These are phyloP conservation scores for Sander lucioperca DNA, from an alignment of 2,113 vertebrate species.

Conservation along the genomic window DNA sequence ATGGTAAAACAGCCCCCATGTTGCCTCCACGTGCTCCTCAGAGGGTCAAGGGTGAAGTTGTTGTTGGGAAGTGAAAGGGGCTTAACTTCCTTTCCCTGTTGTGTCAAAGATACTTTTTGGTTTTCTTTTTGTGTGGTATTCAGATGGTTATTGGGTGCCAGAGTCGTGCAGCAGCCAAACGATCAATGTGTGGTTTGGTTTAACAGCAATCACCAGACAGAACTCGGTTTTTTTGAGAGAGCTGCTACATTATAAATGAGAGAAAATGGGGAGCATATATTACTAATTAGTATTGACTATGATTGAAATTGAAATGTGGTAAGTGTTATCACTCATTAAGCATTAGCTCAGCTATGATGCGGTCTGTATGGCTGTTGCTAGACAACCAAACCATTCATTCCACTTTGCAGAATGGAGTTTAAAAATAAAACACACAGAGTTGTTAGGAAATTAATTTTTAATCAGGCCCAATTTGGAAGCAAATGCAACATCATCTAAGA, in stretches of 20 bases:
- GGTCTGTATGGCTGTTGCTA: neutral
- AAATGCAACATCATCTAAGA: neutral
- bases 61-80: slow-evolving; percentile 39
- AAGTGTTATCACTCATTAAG: neutral
- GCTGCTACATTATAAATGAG: neutral
- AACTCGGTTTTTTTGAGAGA: neutral
- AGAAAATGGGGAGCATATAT: neutral
- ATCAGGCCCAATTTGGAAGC: neutral
- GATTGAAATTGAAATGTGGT: neutral
- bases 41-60: slow-evolving; percentile 49
- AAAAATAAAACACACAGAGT: neutral
- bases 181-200: slow-evolving; percentile 16
- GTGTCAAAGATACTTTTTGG: slow-evolving; percentile 35
- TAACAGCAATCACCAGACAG: neutral
- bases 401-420: slow-evolving; percentile 14
- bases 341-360: neutral
- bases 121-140: slow-evolving; percentile 38
- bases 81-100: neutral
- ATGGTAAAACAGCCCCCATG: slow-evolving; percentile 85
- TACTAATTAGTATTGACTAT: neutral
- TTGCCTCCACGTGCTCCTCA: slow-evolving; percentile 78
- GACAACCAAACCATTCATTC: neutral
- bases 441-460: neutral
- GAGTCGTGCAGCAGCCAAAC: neutral
- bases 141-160: slow-evolving; percentile 3